Evolutionary conservation across 2,888 invertebrate genomes (phyloP), one percentile per base, ranked within the genome.

Genomic region (Apomyelois bistriatella): DNA sequence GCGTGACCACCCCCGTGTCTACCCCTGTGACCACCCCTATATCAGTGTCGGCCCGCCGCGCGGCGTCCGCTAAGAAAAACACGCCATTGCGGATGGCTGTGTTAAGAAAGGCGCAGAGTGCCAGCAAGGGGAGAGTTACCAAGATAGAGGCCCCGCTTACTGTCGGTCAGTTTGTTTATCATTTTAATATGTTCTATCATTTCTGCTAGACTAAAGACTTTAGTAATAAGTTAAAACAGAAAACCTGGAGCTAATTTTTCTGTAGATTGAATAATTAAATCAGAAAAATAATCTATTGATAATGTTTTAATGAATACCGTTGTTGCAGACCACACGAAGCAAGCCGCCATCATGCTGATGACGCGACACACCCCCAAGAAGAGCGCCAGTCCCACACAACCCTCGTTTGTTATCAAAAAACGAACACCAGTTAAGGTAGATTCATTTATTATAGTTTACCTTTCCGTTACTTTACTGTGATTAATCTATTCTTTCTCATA

Each of bases 311-410:
- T 8, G 35, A 35, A 35, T 35, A 8, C 35, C 1, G 3, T 12
- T n/a, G 0, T 30, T 47, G 0, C 64, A 91, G 91, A 91, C 62
- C 81, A 82, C 62, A 88, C 87, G 3, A 91, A 91, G 58, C 88
- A 81, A 61, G 89, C 85, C 1, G 91, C 90, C 1, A 70, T 91
- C 35, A 77, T 88, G 76, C 62, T 88, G 52, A 85, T 91, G 82
- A 75, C 90, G 8, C 82, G 89, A 0, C 85, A 82, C 71, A 77
- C 82, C 15, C 76, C 82, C 1, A 75, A 72, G 43, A 70, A 67
- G 30, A 48, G 57, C 3, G 52, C 55, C 3, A 55, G 57, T 40
- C 52, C 62, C 28, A 5, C 22, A 5, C 58, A 59, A 0, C 70
- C 73, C 0, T 61, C 67, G 3, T 66, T 59, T 46, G 59, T 72